Percentiles rank a stretch among this genome's conserved stretches.
These are phyloP conservation scores for Macaca nemestrina DNA, from an alignment of 2,113 vertebrate species.

Conservation along the genomic window DNA sequence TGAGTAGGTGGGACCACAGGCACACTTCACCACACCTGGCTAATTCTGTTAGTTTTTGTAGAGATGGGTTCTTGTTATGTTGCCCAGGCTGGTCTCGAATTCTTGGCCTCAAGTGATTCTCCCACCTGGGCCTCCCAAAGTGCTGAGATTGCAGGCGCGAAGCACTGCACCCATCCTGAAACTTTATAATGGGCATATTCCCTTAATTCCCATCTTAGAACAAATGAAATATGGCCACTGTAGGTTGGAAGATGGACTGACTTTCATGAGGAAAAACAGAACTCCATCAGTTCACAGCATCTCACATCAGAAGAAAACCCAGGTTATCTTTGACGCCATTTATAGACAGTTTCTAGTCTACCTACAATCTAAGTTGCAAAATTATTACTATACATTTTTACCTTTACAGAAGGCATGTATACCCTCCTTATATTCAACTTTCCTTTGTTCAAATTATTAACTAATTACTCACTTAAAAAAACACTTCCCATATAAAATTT, in stretches of 20 bases:
- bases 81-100: too few species aligned
- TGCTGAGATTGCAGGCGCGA: too few species aligned
- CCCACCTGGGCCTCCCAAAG: too few species aligned
- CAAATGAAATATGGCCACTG: not conserved
- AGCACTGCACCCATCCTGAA: not conserved
- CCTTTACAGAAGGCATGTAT: not conserved
- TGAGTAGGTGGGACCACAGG: too few species aligned
- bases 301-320: slow-evolving; percentile 11
- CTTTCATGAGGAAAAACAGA: not conserved
- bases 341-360: not conserved
- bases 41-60: too few species aligned
- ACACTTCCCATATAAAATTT: not conserved
- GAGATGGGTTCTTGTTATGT: too few species aligned
- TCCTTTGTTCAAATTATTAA: slow-evolving; percentile 3
- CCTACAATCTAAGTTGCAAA: slow-evolving; percentile 1
- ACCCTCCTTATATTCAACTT: not conserved
- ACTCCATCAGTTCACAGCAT: not conserved
- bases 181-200: not conserved
- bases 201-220: not conserved
- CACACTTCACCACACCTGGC: too few species aligned
- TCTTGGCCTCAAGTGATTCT: too few species aligned
- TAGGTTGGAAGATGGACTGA: not conserved
- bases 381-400: not conserved
- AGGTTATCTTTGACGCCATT: not conserved
- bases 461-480: slow-evolving; percentile 26